Percentiles rank a stretch among this genome's conserved stretches.
Evolutionary conservation across 2,797 vertebrate genomes (phyloP).

Genomic region (Margarornis squamiger): DNA sequence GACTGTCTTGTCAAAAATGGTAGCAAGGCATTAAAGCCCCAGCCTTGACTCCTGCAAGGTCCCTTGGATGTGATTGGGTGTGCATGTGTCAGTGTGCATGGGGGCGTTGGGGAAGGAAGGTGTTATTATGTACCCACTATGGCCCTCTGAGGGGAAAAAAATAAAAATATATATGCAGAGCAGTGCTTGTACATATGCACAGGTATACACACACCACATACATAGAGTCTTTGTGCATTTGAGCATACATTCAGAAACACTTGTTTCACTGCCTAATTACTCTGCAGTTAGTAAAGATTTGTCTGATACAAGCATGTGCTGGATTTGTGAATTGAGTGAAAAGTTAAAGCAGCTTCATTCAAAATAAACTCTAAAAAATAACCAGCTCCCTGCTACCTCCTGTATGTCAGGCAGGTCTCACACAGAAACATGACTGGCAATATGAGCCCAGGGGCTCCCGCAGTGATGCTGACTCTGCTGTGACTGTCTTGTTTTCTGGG

Average conservation of each 20-base stretch:
- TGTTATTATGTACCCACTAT: neutral
- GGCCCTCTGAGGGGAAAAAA: neutral
- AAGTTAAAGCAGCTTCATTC: neutral
- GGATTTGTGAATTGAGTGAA: neutral
- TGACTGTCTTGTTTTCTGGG: neutral
- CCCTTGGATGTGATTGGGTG: neutral
- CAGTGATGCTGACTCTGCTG: neutral
- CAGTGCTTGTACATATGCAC: neutral
- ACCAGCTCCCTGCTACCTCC: neutral
- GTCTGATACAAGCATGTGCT: neutral
- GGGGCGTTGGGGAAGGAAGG: neutral
- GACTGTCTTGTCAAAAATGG: conserved; percentile 72
- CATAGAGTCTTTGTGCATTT: neutral
- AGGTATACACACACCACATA: accelerated
- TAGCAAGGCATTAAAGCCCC: neutral
- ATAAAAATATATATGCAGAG: neutral
- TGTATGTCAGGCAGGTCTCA: neutral
- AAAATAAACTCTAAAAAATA: neutral
- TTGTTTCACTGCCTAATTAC: neutral
- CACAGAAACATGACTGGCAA: neutral
- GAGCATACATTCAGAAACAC: neutral
- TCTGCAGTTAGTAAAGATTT: neutral
- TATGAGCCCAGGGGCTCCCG: neutral
- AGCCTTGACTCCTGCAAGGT: conserved; percentile 24
- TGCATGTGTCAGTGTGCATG: neutral